phyloP scores from a whole-genome alignment of 2,888 invertebrate species.

The Lepidocyrtinus sp. region DNA sequence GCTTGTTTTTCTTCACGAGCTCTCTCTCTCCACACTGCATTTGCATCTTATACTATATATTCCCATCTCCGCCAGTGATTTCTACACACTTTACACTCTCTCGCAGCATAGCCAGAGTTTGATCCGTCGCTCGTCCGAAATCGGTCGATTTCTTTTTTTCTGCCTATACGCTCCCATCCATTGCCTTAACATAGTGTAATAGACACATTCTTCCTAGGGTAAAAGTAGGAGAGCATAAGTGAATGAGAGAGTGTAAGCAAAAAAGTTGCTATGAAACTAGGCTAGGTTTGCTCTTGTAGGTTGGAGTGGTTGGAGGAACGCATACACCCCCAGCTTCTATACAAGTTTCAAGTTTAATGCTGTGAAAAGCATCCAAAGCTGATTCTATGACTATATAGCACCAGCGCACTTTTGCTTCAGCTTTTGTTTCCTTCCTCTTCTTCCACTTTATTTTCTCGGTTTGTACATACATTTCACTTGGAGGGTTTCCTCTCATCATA shows the following conservation, averaged over 20 bases:
- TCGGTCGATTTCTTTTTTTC: slow-evolving; percentile 53
- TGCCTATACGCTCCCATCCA: slow-evolving; percentile 19
- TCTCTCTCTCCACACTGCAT: not conserved
- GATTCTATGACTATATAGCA: not conserved
- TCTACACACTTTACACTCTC: not conserved
- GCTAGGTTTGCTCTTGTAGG: not conserved
- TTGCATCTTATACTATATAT: no score
- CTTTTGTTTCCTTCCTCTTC: not conserved
- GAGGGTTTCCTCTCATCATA: no score
- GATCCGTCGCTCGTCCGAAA: slow-evolving; percentile 44
- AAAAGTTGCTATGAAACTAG: no score
- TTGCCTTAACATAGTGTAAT: not conserved
- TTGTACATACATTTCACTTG: no score
- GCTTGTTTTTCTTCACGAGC: not conserved
- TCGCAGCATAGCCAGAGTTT: slow-evolving; percentile 5
- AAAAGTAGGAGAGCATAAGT: no score
- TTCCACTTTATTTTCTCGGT: not conserved
- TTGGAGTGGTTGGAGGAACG: no score
- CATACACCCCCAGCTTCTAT: not conserved
- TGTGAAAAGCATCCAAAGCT: not conserved
- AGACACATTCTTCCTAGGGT: not conserved
- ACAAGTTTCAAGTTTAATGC: not conserved
- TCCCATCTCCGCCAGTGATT: no score
- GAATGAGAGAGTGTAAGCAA: no score
- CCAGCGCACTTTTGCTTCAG: not conserved